Evolutionary conservation across 1,140 invertebrate genomes (phyloP), one percentile per base, ranked within the genome.

Genomic region (Mesaphorura yosii): DNA sequence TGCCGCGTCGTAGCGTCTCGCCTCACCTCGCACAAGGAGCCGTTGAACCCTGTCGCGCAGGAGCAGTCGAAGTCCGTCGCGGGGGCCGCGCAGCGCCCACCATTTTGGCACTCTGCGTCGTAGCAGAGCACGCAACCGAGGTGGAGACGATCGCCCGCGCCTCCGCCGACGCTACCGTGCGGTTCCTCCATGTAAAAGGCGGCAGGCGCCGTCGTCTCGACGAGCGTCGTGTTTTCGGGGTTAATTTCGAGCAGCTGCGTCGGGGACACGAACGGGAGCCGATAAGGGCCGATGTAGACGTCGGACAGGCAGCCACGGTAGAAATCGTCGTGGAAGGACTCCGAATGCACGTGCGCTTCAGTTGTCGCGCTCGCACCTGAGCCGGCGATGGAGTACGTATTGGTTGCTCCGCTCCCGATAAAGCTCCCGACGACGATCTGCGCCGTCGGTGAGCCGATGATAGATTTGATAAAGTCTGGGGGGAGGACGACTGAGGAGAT

Each of bases 221-320:
- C 42, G 2, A 55, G 22, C 19, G 47, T 25, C 17, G 10, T 23
- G 48, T 59, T 59, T 6, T 25, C 26, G 6, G 15, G 7, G 37
- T 64, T 62, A 17, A 50, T 42, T 27, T 39, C 53, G 14, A 60
- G 38, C 27, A 73, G 62, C 28, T 68, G 59, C 10, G 50, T 37
- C 22, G 59, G 59, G 4, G 79, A 76, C 67, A 91, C 95, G 67
- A 86, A 96, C n/a, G 92, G 88, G 31, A 95, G 68, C 17, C 95
- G 74, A 53, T 90, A 75, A 37, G 76, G 76, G 15, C 85, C 86
- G 50, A 97, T 81, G 54, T 88, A 76, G 23, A 92, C 81, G 68
- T 93, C 88, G n/a, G 84, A 81, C 51, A 97, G 68, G 67, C 93
- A 97, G 2, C 93, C 94, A 72, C 91, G 76, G 57, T 79, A 84